phyloP scores from a whole-genome alignment of 1,140 invertebrate genomes.

The Dendrolimus punctatus region DNA sequence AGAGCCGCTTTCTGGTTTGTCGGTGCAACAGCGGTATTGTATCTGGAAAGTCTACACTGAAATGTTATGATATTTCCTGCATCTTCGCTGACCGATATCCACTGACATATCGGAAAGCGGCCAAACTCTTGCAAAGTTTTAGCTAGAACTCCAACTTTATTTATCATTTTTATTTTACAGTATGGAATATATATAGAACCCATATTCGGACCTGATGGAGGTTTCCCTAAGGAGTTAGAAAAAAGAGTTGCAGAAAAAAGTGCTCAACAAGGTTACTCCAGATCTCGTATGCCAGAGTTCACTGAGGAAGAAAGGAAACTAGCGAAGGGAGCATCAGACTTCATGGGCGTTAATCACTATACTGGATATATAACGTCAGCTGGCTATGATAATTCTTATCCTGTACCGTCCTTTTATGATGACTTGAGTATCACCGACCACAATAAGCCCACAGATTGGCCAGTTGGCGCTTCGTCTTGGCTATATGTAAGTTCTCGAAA shows the following conservation, averaged over 20 bases:
- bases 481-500: slow-evolving; percentile 18
- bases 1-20: no score
- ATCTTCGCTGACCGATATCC: no score
- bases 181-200: slow-evolving; percentile 73
- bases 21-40: no score
- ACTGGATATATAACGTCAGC: slow-evolving; percentile 45
- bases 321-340: slow-evolving; percentile 75
- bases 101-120: no score
- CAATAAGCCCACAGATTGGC: slow-evolving; percentile 17
- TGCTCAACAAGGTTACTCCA: slow-evolving; percentile 49
- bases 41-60: no score
- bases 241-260: slow-evolving; percentile 70
- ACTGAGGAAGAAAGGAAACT: slow-evolving; percentile 64
- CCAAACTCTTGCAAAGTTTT: neutral
- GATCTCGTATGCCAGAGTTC: slow-evolving; percentile 71
- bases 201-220: slow-evolving; percentile 73
- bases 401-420: slow-evolving; percentile 25
- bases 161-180: slow-evolving; percentile 56
- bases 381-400: slow-evolving; percentile 11
- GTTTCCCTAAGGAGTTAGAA: slow-evolving; percentile 75
- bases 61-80: no score
- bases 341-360: slow-evolving; percentile 79
- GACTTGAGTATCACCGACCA: slow-evolving; percentile 17
- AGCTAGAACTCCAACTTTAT: no score
- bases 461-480: slow-evolving; percentile 19